These are phyloP conservation scores for Chelonia mydas DNA, from an alignment of 2,797 vertebrate genomes.

Conservation along the genomic window DNA sequence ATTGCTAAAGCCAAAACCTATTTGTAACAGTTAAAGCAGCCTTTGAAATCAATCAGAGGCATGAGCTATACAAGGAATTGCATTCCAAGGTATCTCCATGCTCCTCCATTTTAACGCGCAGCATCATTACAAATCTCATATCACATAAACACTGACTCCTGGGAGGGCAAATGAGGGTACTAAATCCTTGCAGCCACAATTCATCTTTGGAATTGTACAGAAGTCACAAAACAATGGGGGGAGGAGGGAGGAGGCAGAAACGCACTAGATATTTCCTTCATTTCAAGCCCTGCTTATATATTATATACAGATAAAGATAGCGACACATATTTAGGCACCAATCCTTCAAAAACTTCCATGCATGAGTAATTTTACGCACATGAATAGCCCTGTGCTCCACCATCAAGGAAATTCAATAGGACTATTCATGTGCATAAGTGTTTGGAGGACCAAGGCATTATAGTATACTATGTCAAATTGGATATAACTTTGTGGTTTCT, in stretches of 20 bases:
- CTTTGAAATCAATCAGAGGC: constrained; percentile 51
- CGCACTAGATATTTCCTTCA: not conserved
- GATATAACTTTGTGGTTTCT: not conserved
- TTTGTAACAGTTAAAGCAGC: constrained; percentile 46
- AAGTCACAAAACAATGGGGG: constrained; percentile 5
- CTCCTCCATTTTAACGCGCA: constrained; percentile 40
- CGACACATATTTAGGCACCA: not conserved
- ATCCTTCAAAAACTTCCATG: not conserved
- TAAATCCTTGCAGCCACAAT: constrained; percentile 52
- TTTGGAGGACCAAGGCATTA: not conserved
- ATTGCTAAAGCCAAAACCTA: constrained; percentile 14
- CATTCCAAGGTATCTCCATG: constrained; percentile 49
- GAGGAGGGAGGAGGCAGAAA: not conserved
- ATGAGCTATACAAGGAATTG: constrained; percentile 47
- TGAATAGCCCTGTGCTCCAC: not conserved
- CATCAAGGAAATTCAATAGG: not conserved
- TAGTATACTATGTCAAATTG: not conserved
- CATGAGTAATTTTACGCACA: not conserved
- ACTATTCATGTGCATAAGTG: not conserved
- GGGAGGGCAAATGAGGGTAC: constrained; percentile 27
- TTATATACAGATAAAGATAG: not conserved
- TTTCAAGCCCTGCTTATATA: not conserved
- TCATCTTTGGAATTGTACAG: constrained; percentile 28
- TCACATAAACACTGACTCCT: constrained; percentile 53
- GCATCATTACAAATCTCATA: constrained; percentile 48